Base-by-base conservation (phyloP, 37 sponge, comb jelly and placozoan species). In the Crambe crambe region DNA sequence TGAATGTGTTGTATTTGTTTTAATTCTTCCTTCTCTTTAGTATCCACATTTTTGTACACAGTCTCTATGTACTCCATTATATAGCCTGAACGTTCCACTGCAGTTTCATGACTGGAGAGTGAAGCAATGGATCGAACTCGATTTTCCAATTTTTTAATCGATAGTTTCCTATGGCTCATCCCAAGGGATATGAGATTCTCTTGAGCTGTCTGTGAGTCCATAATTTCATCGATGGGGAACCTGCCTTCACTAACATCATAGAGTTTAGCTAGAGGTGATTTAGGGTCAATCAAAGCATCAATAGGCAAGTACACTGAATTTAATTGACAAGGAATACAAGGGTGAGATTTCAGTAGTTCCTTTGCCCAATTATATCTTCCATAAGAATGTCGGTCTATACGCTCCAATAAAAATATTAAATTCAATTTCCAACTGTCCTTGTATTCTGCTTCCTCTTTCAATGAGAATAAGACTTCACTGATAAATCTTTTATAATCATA, bases 151-250 rank as follows among this genome's bases (percentile, higher is more conserved):
- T 84, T 71, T 37, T 35, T 1, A 29, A 72, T 0, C 27, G 58
- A 58, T 2, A 89, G 90, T n/a, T 75, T 39, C 1, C 29, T 12
- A n/a, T 47, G 2, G 27, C 70, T 36, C 85, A 89, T 89, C 1
- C 85, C 85, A 20, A 89, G 44, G 0, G 40, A 9, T 56, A 1
- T 27, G 2, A 89, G 42, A 58, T 34, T 76, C 5, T 1, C 20
- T 58, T 72, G 29, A 38, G 72, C 56, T 8, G 34, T 36, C 42
- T 39, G 22, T 35, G 35, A 47, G 22, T 81, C 31, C n/a, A 63
- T 5, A 37, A 84, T 62, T n/a, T 22, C 29, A 17, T 74, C 64
- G 20, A 58, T 58, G 37, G 90, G 90, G 54, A 89, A 89, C 20
- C 76, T 64, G 21, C 71, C 90, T 3, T 89, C 90, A 58, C 8